phyloP scores from a whole-genome alignment of 2,797 vertebrate genomes.

The Diglossa cyanea region DNA sequence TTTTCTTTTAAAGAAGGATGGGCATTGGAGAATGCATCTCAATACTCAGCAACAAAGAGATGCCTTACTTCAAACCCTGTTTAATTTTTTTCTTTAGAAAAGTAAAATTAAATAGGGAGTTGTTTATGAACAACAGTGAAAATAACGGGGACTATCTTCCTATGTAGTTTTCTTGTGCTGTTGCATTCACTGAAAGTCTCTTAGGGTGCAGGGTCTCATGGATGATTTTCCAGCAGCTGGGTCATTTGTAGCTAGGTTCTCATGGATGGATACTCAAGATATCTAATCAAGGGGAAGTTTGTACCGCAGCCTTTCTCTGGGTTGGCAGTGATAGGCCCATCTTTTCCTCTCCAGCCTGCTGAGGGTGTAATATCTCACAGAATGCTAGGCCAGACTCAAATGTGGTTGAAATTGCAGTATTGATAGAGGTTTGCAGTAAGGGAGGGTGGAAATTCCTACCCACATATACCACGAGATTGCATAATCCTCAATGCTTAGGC shows the following conservation, averaged over 20 bases:
- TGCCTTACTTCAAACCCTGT: not conserved
- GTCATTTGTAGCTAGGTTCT: not conserved
- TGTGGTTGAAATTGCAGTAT: not conserved
- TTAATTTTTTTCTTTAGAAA: not conserved
- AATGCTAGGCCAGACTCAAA: not conserved
- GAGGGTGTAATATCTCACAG: not conserved
- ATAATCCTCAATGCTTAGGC: not conserved
- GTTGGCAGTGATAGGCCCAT: not conserved
- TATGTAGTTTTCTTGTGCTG: not conserved
- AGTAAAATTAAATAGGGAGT: not conserved
- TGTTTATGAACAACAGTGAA: not conserved
- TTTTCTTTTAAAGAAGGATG: not conserved
- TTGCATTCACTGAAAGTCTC: not conserved
- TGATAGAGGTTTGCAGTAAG: not conserved
- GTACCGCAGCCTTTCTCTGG: not conserved
- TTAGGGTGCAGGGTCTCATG: not conserved
- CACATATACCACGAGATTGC: not conserved
- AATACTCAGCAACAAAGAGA: not conserved
- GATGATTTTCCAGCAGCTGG: not conserved
- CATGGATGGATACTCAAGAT: accelerated
- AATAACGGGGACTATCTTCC: not conserved
- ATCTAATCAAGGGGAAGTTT: not conserved
- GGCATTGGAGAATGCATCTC: not conserved
- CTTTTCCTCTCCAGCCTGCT: not conserved
- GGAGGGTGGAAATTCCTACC: not conserved